These are phyloP conservation scores for Cercopithecus diana DNA, from an alignment of 2,797 vertebrate genomes.

Conservation along the genomic window DNA sequence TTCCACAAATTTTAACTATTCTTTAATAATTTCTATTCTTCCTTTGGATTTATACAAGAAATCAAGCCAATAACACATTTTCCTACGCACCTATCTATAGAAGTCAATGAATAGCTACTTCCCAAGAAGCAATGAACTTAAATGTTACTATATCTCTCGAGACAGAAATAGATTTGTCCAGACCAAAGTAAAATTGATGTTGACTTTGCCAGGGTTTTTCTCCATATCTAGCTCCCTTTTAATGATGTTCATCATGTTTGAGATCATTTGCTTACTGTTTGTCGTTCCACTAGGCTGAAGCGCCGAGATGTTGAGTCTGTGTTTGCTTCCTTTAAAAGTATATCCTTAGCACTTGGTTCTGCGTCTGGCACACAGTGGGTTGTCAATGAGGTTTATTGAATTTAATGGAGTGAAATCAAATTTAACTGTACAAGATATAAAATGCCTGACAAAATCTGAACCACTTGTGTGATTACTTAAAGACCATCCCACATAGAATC, in stretches of 20 bases:
- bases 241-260: not conserved
- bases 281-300: not conserved
- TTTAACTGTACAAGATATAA: not conserved
- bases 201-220: not conserved
- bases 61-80: not conserved
- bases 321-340: not conserved
- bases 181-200: not conserved
- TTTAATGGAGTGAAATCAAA: not conserved
- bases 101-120: not conserved
- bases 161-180: slow-evolving; percentile 6
- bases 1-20: not conserved
- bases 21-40: not conserved
- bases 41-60: not conserved
- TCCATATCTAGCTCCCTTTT: not conserved
- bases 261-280: not conserved
- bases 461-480: not conserved
- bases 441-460: not conserved
- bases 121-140: not conserved
- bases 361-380: not conserved
- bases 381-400: not conserved
- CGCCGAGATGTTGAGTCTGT: not conserved
- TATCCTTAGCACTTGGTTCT: not conserved
- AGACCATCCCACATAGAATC: not conserved
- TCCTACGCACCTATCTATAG: not conserved
- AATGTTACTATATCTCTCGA: not conserved